Evolutionary conservation across 2,888 invertebrate species (phyloP).

Genomic region (Apodemia mormo): DNA sequence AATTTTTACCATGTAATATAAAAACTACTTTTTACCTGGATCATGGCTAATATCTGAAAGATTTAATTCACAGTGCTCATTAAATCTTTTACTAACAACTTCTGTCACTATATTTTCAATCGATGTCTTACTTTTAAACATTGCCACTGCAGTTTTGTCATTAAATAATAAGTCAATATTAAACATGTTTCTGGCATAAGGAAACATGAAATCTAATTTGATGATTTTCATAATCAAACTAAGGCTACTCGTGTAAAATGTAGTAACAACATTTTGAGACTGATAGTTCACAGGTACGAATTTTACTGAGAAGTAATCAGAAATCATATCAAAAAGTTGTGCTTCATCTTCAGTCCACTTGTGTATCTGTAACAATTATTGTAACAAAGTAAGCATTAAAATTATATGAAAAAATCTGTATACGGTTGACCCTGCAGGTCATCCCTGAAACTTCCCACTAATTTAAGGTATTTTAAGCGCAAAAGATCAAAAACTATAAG

Average conservation of each 20-base stretch:
- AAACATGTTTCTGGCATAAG: constrained; percentile 59
- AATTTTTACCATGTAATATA: background rate
- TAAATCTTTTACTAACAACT: constrained; percentile 57
- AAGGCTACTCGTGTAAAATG: constrained; percentile 65
- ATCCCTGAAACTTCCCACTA: too few species aligned
- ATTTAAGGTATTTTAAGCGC: too few species aligned
- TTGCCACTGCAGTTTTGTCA: constrained; percentile 58
- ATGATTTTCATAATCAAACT: constrained; percentile 56
- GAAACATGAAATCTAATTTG: constrained; percentile 66
- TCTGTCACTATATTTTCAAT: constrained; percentile 58
- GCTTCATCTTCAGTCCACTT: constrained; percentile 54
- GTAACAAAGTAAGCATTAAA: too few species aligned
- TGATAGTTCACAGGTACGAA: constrained; percentile 58
- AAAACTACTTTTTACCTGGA: constrained; percentile 48
- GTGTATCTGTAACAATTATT: constrained; percentile 53
- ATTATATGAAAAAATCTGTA: too few species aligned
- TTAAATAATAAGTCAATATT: constrained; percentile 64
- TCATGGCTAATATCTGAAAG: constrained; percentile 64
- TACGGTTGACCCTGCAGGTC: too few species aligned
- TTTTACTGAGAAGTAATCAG: constrained; percentile 48
- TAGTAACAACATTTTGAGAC: constrained; percentile 48
- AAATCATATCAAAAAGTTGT: constrained; percentile 55
- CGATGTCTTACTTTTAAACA: constrained; percentile 52
- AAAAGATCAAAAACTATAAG: too few species aligned
- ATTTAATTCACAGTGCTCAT: constrained; percentile 57